Evolutionary conservation across 2,113 vertebrate species (phyloP), one percentile per base, ranked within the genome.

Genomic region (Pseudorhombus dupliciocellatus): DNA sequence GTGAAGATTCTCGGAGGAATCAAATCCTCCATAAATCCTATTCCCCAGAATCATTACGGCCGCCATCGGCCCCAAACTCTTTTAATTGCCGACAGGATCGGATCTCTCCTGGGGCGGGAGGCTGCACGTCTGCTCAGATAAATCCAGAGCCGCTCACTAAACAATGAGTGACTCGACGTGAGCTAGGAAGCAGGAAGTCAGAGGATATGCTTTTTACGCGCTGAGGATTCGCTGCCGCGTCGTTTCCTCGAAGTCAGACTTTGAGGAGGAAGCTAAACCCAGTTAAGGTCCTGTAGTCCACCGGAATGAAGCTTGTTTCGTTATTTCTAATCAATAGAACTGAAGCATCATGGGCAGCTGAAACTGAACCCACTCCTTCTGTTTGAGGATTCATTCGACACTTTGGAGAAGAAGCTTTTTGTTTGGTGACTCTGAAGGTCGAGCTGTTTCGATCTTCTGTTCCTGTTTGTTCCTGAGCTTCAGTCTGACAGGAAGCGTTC

Each of bases 1-100:
- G 59, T 51, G 48, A 3, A 63, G 15, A 28, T 70, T 63, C 65
- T 76, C 46, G 0, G 31, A 56, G 71, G 15, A 77, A 53, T 60
- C 20, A 73, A 48, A 0, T 2, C 50, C 46, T 67, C 46, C 9
- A n/a, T 69, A 51, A 81, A 81, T 66, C 44, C 51, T 26, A 40
- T 40, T 84, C 72, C 81, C 61, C 42, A 11, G 68, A 26, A 71
- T 71, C 44, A 68, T 81, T 76, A 76, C 12, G 31, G 24, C 55
- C 51, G 57, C 66, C 76, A 61, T 84, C 55, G 40, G 69, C 61
- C 61, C 77, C 62, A 56, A 51, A 20, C 50, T 26, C 53, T 80
- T 82, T 79, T 82, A 77, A 80, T 87, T 73, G 61, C 61, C 5
- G 18, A 30, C 51, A 28, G 53, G 55, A 66, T 46, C 26, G 14